Base-by-base conservation (phyloP, 1,140 invertebrate species). In the Lucilia sericata region DNA sequence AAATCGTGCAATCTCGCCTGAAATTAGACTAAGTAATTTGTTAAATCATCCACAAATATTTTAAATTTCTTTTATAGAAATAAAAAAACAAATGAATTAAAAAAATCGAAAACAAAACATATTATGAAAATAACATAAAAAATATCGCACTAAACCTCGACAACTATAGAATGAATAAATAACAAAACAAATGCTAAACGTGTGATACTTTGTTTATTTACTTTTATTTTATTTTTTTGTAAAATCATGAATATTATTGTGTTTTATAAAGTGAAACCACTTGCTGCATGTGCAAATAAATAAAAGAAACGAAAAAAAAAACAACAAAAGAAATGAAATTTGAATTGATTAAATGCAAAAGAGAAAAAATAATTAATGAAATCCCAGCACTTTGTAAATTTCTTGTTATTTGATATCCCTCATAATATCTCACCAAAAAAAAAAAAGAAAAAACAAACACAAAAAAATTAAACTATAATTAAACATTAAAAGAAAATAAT, bases 211-310 rank as follows among this genome's bases (percentile, higher is more conserved):
- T 70, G 65, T 70, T 65, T 65, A 70, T 21, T 70, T 2, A 30
- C 25, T 55, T 55, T 21, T 70, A 5, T 7, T 21, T 70, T 70
- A 70, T 21, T 21, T 70, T 70, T 70, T 70, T 70, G 17, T 70
- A 7, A 70, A 70, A 0, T 70, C 65, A 70, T 70, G 19, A 70
- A 70, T 70, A 21, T 21, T 70, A n/a, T 21, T 21, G 7, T 21
- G 65, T 70, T 70, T 21, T 70, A 10, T 70, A 21, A 70, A 70
- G 65, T 70, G 65, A 70, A 70, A 19, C 65, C 19, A 70, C 5
- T 70, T 70, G 65, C 21, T 70, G 9, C n/a, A 70, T 70, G 65
- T 70, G 65, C 21, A 70, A 70, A 70, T 70, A 70, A 70, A 70
- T 17, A 70, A 19, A 42, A 10, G 42, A 36, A 55, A 12, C 10